Conservation (phyloP, 2,888 invertebrate species). For the Oscheius myriophilus region DNA sequence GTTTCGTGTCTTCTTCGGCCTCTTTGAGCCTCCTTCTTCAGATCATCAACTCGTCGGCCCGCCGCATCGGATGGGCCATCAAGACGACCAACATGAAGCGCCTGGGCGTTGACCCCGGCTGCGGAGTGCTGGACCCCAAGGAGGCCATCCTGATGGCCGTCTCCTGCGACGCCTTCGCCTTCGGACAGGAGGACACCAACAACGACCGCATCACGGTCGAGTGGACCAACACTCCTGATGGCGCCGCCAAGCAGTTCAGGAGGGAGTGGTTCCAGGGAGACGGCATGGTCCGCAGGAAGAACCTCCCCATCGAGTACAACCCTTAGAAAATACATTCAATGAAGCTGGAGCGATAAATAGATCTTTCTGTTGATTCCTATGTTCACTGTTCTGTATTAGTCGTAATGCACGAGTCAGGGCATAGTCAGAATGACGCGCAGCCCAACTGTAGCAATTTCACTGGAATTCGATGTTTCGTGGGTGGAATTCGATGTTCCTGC, state of each 20-base stretch:
- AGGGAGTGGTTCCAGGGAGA: slow-evolving; percentile 44
- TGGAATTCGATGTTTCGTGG: too few relatives aligned
- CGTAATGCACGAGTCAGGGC: too few relatives aligned
- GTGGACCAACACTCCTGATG: slow-evolving; percentile 58
- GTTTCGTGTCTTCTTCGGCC: too few relatives aligned
- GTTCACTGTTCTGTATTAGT: too few relatives aligned
- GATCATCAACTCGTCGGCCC: too few relatives aligned
- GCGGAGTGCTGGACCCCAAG: slow-evolving; percentile 60
- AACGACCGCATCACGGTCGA: slow-evolving; percentile 33
- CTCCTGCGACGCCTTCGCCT: slow-evolving; percentile 37
- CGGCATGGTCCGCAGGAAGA: slow-evolving; percentile 37
- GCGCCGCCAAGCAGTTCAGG: slow-evolving; percentile 55
- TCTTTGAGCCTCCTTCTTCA: too few relatives aligned
- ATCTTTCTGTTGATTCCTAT: too few relatives aligned
- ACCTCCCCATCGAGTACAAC: slow-evolving; percentile 27
- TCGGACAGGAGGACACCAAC: slow-evolving; percentile 10
- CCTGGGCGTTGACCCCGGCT: slow-evolving; percentile 53
- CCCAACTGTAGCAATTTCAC: too few relatives aligned
- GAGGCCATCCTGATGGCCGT: slow-evolving; percentile 54
- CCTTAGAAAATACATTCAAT: too few relatives aligned
- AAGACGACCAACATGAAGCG: slow-evolving; percentile 59
- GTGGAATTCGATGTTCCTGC: too few relatives aligned
- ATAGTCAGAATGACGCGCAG: too few relatives aligned
- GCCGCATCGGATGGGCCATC: slow-evolving; percentile 49
- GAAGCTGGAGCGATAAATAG: too few relatives aligned